Percentiles rank a stretch among this genome's conserved stretches.
Conservation (phyloP, 2,113 vertebrate genomes). For the Engraulis encrasicolus region DNA sequence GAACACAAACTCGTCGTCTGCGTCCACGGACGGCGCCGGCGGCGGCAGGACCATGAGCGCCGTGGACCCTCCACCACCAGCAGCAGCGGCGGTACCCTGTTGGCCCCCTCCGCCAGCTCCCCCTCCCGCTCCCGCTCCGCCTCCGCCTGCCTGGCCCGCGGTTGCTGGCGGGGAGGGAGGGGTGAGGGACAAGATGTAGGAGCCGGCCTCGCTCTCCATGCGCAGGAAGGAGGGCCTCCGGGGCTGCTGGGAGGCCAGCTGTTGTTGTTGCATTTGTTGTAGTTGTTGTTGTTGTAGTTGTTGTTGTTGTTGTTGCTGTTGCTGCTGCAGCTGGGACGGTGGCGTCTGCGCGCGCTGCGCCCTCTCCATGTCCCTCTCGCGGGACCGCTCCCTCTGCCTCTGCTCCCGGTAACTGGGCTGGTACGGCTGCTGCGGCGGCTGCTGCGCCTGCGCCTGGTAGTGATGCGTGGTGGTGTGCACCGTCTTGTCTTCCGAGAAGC, state of each 20-base stretch:
- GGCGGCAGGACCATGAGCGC: conserved; percentile 86
- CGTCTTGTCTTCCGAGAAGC: conserved; percentile 80
- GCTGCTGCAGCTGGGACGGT: conserved; percentile 27
- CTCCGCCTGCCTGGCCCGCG: conserved; percentile 38
- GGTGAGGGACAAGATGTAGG: conserved; percentile 73
- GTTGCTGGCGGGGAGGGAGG: conserved; percentile 71
- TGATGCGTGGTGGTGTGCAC: conserved; percentile 74
- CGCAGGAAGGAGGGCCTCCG: conserved; percentile 72
- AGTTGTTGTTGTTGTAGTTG: background rate
- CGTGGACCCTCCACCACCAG: conserved; percentile 48
- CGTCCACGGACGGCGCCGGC: conserved; percentile 88
- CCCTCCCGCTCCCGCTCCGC: conserved; percentile 50
- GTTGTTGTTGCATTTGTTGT: conserved; percentile 39
- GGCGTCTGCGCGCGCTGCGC: conserved; percentile 61
- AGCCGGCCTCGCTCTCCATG: conserved; percentile 75
- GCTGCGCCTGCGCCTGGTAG: conserved; percentile 74
- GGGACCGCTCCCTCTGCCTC: conserved; percentile 50
- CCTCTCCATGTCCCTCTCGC: conserved; percentile 64
- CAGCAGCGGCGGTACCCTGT: background rate
- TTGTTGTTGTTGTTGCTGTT: background rate
- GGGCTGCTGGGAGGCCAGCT: conserved; percentile 59
- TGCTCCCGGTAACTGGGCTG: conserved; percentile 53
- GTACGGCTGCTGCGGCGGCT: conserved; percentile 62
- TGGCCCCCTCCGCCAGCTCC: conserved; percentile 56
- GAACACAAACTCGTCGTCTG: conserved; percentile 89